Base-by-base conservation (phyloP, 2,113 vertebrate genomes). In the Alouatta palliata region DNA sequence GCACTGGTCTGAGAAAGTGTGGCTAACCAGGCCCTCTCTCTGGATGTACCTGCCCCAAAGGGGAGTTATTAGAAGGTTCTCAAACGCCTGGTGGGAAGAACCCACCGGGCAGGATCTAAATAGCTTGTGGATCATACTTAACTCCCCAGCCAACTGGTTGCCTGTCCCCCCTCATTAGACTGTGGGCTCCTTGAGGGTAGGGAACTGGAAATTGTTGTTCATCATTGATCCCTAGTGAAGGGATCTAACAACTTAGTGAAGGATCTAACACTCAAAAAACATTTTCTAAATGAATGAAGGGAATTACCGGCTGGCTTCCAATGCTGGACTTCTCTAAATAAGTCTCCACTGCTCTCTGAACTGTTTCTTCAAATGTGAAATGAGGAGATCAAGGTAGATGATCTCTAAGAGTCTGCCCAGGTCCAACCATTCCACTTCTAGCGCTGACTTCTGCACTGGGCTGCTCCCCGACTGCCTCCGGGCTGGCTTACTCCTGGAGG, bases 381-480 rank as follows among this genome's bases (percentile, higher is more conserved):
- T 30, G 35, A 87, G 49, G 66, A 77, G 49, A 11, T 71, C 1
- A 5, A 45, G 23, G 80, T 2, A n/a, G 70, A 43, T 43, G 49
- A 21, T 32, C 54, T 83, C 32, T 45, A n/a, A 73, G 56, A n/a
- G 58, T 79, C 88, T 20, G 8, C 17, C n/a, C 32, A 37, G 49
- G 49, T 52, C 54, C 35, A 27, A 2, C 13, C 0, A 2, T 6
- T 8, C n/a, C 4, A 2, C 3, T 64, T 47, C 80, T 61, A 49
- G 82, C 37, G 6, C 27, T 40, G 58, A 61, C 43, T 54, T 21
- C 61, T 52, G 25, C 75, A 25, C 17, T 8, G 27, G 37, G 49
- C 61, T n/a, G 43, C 76, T 35, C 21, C 66, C 49, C 8, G 5
- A 76, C 49, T 30, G 71, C 66, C 76, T 71, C 87, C 25, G 61